Base-by-base conservation (phyloP, 2,113 vertebrate species). In the Nothobranchius furzeri region DNA sequence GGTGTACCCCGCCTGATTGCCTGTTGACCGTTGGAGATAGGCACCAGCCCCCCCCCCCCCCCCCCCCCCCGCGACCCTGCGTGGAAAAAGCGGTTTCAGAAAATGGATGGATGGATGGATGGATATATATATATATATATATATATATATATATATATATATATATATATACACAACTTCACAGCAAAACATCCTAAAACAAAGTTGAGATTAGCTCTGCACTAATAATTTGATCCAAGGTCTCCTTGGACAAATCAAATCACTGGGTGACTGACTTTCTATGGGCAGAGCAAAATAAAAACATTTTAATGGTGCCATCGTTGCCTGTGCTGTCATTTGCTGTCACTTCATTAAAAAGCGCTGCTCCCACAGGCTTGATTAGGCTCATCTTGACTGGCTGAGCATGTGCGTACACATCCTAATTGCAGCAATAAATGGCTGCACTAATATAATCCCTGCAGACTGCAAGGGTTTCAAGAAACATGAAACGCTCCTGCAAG, bases 381-480 rank as follows among this genome's bases (percentile, higher is more conserved):
- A 68, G 30, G 25, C 55, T 54, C 42, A 49, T 58, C 47, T 67
- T 73, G 74, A 77, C 75, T 85, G 75, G 78, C 63, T 61, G 63
- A 77, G 50, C 61, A 1, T 60, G 58, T 47, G 58, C 54, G 58
- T 50, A 69, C 64, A 69, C 15, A 62, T 65, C 80, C 49, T 79
- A 83, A 84, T 68, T 81, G 68, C 57, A 2, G 47, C 62, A 46
- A 74, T 64, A 76, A 66, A 59, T 3, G 50, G 69, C 69, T 61
- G 47, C 13, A 13, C 68, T 61, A 68, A 77, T 46, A 55, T 52
- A 75, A 77, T 80, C 64, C 73, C 70, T 78, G 81, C 65, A 83
- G 68, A 72, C 49, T 12, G 54, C 4, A 64, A 47, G 64, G 37
- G 40, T 20, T 36, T 57, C 47, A 47, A 46, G 47, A 68, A 71